phyloP scores from a whole-genome alignment of 35 echinoderm and acorn worm genomes.

The Diadema setosum region DNA sequence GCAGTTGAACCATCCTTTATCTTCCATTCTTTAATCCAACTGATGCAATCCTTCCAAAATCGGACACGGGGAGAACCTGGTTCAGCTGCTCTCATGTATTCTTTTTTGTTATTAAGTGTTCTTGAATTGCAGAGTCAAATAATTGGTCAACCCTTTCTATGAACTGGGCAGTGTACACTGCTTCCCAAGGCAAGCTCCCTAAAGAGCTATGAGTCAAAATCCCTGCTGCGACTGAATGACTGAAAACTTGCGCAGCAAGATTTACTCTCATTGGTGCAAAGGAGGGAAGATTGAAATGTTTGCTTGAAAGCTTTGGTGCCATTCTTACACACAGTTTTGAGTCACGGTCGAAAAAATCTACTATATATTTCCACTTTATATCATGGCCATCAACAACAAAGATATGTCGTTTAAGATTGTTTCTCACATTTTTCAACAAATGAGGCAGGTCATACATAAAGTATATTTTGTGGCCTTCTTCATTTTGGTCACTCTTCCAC shows the following conservation, averaged over 20 bases:
- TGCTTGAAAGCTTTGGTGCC: constrained; percentile 20
- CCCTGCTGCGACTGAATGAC: not conserved
- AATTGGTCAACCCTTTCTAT: too few species aligned
- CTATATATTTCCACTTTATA: constrained; percentile 12
- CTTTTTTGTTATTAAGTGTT: constrained; percentile 24
- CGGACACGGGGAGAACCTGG: not conserved
- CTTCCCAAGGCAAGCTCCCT: not conserved
- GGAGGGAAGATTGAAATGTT: constrained; percentile 22
- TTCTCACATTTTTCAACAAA: not conserved
- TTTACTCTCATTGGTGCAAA: too few species aligned
- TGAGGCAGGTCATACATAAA: constrained; percentile 34
- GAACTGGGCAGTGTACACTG: too few species aligned
- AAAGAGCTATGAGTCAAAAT: not conserved
- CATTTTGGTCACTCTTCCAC: too few species aligned
- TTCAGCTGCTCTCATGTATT: constrained; percentile 16
- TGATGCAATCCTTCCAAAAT: constrained; percentile 16
- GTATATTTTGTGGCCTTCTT: not conserved
- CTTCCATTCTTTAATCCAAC: too few species aligned
- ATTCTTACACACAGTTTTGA: not conserved
- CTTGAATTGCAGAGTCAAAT: constrained; percentile 50
- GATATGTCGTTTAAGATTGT: not conserved
- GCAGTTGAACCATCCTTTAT: not conserved
- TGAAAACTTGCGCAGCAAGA: not conserved
- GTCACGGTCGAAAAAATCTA: constrained; percentile 13
- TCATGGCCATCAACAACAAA: not conserved